A percentile compares a stretch with the other conserved stretches of the same genome.
Evolutionary conservation across 2,113 vertebrate genomes (phyloP).

Genomic region (Sisor rabdophorus): DNA sequence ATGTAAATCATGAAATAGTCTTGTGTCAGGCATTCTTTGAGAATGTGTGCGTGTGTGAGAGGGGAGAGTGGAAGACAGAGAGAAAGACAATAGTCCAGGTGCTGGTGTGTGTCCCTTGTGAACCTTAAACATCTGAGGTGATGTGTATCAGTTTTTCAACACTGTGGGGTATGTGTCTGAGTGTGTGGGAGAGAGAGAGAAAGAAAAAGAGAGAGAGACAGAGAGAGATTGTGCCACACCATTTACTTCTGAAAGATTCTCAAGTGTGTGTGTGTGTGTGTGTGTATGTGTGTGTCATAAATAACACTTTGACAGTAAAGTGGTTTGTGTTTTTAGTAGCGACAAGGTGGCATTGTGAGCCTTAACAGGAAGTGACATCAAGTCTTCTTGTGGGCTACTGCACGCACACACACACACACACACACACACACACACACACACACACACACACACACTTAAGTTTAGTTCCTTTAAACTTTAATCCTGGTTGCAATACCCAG

Average conservation of each 20-base stretch:
- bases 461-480: too few relatives aligned
- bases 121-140: constrained; percentile 1
- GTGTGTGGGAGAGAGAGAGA: neutral
- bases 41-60: neutral
- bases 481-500: too few relatives aligned
- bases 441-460: neutral
- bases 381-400: neutral
- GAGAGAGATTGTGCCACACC: neutral
- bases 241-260: neutral
- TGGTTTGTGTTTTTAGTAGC: neutral
- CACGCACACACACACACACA: neutral
- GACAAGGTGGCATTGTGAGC: neutral
- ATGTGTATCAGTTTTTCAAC: constrained; percentile 5
- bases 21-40: neutral
- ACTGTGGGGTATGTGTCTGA: constrained; percentile 26
- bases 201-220: neutral
- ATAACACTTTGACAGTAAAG: neutral
- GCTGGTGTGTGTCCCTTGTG: constrained; percentile 2
- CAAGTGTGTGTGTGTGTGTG: neutral
- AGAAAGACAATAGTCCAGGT: constrained; percentile 9
- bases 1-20: neutral
- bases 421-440: constrained; percentile 5
- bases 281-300: neutral
- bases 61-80: neutral
- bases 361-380: neutral